A percentile compares a stretch with the other conserved stretches of the same genome.
Conservation (phyloP, 2,888 invertebrate genomes). For the Heliconius ethilla region DNA sequence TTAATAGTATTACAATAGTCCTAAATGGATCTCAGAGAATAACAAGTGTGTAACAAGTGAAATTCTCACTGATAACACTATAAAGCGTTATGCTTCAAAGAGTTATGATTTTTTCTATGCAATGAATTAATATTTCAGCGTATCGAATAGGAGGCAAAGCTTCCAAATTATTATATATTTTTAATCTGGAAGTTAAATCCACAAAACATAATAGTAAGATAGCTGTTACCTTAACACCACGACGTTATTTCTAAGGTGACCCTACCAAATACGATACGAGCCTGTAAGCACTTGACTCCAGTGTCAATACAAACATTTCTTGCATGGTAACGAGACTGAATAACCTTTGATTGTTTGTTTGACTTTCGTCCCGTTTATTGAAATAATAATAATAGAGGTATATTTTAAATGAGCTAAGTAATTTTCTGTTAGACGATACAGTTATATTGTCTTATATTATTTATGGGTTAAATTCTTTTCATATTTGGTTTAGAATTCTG, state of each 20-base stretch:
- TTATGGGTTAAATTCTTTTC: not conserved
- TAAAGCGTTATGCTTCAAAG: too few relatives aligned
- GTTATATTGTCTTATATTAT: not conserved
- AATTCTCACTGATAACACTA: too few relatives aligned
- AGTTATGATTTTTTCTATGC: too few relatives aligned
- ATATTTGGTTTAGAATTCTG: too few relatives aligned
- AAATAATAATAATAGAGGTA: not conserved
- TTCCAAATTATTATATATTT: not conserved
- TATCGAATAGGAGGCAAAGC: too few relatives aligned
- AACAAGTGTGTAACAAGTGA: too few relatives aligned
- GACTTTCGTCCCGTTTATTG: not conserved
- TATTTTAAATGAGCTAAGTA: not conserved
- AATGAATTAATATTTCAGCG: too few relatives aligned
- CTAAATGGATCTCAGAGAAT: not conserved
- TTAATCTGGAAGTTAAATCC: not conserved
- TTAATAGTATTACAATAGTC: not conserved
- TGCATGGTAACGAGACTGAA: not conserved
- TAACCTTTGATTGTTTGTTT: conserved; percentile 10
- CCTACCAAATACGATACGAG: not conserved
- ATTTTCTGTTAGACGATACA: not conserved
- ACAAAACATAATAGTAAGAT: not conserved
- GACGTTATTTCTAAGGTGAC: not conserved
- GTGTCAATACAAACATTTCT: not conserved
- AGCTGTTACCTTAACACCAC: not conserved
- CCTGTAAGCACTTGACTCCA: not conserved